Evolutionary conservation across 2,888 invertebrate genomes (phyloP).

Genomic region (Alentia gelatinosa): DNA sequence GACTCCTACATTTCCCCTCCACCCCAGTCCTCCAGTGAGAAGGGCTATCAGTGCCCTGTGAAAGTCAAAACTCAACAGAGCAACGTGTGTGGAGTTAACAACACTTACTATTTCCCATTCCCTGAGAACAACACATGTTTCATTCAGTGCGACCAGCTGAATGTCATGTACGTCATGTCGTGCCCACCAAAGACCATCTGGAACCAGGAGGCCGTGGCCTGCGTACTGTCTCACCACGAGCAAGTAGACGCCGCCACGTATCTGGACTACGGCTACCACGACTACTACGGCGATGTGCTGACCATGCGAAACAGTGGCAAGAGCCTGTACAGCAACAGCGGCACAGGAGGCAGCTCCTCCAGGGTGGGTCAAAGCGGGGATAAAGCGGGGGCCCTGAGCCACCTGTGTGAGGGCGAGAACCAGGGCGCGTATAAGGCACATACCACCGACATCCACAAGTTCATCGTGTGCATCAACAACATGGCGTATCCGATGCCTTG

Average conservation of each 20-base stretch:
- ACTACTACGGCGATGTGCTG: no score
- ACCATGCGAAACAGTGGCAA: neutral
- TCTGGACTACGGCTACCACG: no score
- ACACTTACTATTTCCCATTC: conserved; percentile 66
- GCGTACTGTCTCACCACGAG: conserved; percentile 54
- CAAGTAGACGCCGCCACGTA: neutral
- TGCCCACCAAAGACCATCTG: conserved; percentile 67
- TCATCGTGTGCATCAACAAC: conserved; percentile 55
- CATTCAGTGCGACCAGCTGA: conserved; percentile 72
- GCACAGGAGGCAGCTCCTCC: neutral
- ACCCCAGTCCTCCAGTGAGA: neutral
- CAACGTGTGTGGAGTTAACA: conserved; percentile 23
- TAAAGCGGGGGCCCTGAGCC: neutral
- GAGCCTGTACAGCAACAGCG: neutral
- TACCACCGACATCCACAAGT: conserved; percentile 37
- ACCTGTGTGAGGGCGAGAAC: neutral
- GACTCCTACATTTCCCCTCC: neutral
- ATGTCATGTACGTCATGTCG: conserved; percentile 68
- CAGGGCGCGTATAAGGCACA: neutral
- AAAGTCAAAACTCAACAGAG: neutral
- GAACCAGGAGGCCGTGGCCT: conserved; percentile 66
- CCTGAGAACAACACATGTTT: conserved; percentile 66
- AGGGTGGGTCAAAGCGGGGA: neutral
- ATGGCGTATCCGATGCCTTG: conserved; percentile 58
- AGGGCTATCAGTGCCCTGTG: neutral